phyloP scores from a whole-genome alignment of 2,888 invertebrate species.

The Drosophila planitibia region DNA sequence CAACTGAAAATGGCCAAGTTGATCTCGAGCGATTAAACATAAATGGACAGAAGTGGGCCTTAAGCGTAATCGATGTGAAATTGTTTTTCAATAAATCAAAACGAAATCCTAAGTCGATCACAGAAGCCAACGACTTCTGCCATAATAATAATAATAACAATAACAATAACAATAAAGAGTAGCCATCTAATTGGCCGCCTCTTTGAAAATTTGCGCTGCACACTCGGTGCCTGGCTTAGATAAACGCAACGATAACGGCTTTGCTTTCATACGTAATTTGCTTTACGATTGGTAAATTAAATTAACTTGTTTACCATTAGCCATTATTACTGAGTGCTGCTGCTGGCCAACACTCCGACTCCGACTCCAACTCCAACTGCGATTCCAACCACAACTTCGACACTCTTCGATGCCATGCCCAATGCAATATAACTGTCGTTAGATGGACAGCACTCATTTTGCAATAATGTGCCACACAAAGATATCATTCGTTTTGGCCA shows the following conservation, averaged over 20 bases:
- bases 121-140: slow-evolving; percentile 51
- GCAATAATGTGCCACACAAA: slow-evolving; percentile 74
- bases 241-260: slow-evolving; percentile 76
- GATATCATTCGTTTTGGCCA: slow-evolving; percentile 63
- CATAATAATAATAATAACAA: background rate
- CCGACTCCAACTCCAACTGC: background rate
- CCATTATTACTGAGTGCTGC: slow-evolving; percentile 37
- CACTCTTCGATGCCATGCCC: slow-evolving; percentile 33
- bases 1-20: slow-evolving; percentile 66
- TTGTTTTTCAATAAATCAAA: slow-evolving; percentile 47
- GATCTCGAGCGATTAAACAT: slow-evolving; percentile 61
- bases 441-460: slow-evolving; percentile 35
- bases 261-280: slow-evolving; percentile 78
- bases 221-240: slow-evolving; percentile 19
- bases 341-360: slow-evolving; percentile 5
- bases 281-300: slow-evolving; percentile 81
- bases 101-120: slow-evolving; percentile 16
- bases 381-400: background rate
- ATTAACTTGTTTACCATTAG: slow-evolving; percentile 74
- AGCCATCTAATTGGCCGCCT: background rate
- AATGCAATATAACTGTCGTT: slow-evolving; percentile 49
- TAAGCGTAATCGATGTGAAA: slow-evolving; percentile 67
- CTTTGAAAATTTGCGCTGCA: background rate
- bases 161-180: background rate
- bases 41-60: slow-evolving; percentile 72